These are phyloP conservation scores for Hyles vespertilio DNA, from an alignment of 1,140 invertebrate genomes.

Conservation along the genomic window DNA sequence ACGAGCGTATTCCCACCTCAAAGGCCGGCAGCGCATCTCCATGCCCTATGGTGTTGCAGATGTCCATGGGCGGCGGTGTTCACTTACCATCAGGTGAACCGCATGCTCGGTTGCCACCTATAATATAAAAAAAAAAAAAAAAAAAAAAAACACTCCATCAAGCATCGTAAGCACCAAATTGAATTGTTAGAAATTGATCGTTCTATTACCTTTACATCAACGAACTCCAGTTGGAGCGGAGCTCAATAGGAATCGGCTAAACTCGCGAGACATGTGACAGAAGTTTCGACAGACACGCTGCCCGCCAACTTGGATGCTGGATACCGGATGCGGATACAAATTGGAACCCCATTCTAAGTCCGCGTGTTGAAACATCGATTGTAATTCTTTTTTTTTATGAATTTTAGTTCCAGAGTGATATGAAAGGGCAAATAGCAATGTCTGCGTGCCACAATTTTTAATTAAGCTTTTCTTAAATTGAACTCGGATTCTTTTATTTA, in stretches of 20 bases:
- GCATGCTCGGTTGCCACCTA: too few species aligned
- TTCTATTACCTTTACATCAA: neutral
- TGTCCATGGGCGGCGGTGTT: too few species aligned
- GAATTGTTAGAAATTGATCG: neutral
- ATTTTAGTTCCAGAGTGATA: neutral
- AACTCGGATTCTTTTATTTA: too few species aligned
- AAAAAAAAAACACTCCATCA: too few species aligned
- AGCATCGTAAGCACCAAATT: too few species aligned
- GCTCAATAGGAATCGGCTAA: constrained; percentile 30
- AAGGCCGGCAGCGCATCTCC: too few species aligned
- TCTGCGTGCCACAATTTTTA: too few species aligned
- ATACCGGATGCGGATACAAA: constrained; percentile 25
- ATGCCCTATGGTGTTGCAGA: too few species aligned
- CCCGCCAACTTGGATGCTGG: constrained; percentile 10
- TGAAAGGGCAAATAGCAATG: neutral
- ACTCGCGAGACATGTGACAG: constrained; percentile 35
- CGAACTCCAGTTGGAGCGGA: constrained; percentile 10
- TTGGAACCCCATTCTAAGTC: constrained; percentile 24
- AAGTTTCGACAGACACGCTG: constrained; percentile 17
- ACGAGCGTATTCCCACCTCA: too few species aligned
- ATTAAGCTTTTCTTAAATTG: too few species aligned
- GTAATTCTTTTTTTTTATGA: neutral
- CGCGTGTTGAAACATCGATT: constrained; percentile 11
- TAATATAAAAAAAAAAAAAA: too few species aligned
- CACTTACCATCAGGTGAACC: too few species aligned